Percentiles rank a stretch among this genome's conserved stretches.
phyloP scores from a whole-genome alignment of 2,113 vertebrate species.

The Bubo blakistoni region DNA sequence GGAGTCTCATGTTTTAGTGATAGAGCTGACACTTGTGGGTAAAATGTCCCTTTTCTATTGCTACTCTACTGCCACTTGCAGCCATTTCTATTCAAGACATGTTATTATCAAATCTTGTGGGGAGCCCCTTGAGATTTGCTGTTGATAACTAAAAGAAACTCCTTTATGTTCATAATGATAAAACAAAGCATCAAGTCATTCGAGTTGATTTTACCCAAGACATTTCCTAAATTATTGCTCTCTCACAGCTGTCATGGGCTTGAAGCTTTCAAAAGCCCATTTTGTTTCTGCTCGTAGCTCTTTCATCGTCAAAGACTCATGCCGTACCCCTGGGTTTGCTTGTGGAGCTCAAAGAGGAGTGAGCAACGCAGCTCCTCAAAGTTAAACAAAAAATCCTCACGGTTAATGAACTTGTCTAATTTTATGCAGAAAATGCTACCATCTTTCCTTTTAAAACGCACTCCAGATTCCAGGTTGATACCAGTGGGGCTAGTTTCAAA shows the following conservation, averaged over 20 bases:
- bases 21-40: neutral
- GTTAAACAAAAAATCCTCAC: slow-evolving; percentile 47
- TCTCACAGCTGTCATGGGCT: slow-evolving; percentile 63
- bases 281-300: slow-evolving; percentile 57
- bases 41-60: neutral
- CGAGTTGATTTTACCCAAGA: slow-evolving; percentile 69
- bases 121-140: slow-evolving; percentile 58
- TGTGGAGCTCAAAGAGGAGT: slow-evolving; percentile 47
- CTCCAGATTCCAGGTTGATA: slow-evolving; percentile 37
- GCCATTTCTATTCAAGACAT: slow-evolving; percentile 61
- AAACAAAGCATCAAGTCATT: slow-evolving; percentile 64
- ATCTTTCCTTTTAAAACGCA: slow-evolving; percentile 29
- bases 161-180: slow-evolving; percentile 75
- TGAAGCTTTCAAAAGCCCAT: slow-evolving; percentile 67
- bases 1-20: neutral
- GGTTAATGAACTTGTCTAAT: slow-evolving; percentile 69
- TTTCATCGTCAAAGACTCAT: slow-evolving; percentile 34
- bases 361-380: slow-evolving; percentile 11
- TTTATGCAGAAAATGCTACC: slow-evolving; percentile 60
- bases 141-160: slow-evolving; percentile 71
- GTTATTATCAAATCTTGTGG: slow-evolving; percentile 40
- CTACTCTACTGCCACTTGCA: neutral
- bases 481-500: slow-evolving; percentile 18
- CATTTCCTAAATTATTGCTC: slow-evolving; percentile 61
- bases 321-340: slow-evolving; percentile 58